Evolutionary conservation across 1,140 invertebrate genomes (phyloP).

Genomic region (Amphibalanus amphitrite): DNA sequence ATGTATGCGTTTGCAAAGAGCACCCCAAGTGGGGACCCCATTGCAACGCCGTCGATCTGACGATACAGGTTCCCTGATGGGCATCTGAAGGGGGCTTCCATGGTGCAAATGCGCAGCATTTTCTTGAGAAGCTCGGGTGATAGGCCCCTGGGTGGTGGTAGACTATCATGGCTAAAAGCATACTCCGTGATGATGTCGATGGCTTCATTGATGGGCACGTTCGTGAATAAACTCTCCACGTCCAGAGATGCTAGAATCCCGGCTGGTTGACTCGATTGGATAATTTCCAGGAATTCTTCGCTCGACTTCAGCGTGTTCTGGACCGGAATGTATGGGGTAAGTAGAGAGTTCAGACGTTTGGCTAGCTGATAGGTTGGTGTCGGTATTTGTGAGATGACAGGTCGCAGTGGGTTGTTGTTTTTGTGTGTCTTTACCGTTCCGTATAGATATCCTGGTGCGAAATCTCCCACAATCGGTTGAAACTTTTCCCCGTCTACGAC

Average conservation of each 20-base stretch:
- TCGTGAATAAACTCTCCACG: constrained; percentile 9
- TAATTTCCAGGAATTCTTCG: constrained; percentile 6
- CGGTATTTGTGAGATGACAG: constrained; percentile 11
- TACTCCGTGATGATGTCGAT: constrained; percentile 2
- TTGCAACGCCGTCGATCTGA: constrained; percentile 8
- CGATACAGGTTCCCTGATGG: background rate
- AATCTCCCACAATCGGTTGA: constrained; percentile 1
- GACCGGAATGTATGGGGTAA: constrained; percentile 4
- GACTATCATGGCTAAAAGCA: constrained; percentile 4
- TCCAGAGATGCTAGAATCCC: constrained; percentile 7
- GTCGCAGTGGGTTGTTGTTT: constrained; percentile 2
- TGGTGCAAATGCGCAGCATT: background rate
- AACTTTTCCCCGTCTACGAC: too few species aligned
- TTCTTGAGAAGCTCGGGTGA: constrained; percentile 1
- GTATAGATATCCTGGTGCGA: constrained; percentile 5
- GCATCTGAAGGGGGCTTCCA: background rate
- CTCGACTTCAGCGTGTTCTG: background rate
- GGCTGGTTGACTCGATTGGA: constrained; percentile 3
- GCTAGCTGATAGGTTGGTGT: constrained; percentile 6
- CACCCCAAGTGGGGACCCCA: constrained; percentile 9
- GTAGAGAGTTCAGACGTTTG: background rate
- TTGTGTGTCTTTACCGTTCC: constrained; percentile 11
- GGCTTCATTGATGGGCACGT: constrained; percentile 6
- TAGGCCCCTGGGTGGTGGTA: constrained; percentile 6
- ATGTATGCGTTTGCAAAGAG: background rate